These are phyloP conservation scores for Hemicentrotus pulcherrimus DNA, from an alignment of 35 echinoderm and acorn worm genomes.

Conservation along the genomic window DNA sequence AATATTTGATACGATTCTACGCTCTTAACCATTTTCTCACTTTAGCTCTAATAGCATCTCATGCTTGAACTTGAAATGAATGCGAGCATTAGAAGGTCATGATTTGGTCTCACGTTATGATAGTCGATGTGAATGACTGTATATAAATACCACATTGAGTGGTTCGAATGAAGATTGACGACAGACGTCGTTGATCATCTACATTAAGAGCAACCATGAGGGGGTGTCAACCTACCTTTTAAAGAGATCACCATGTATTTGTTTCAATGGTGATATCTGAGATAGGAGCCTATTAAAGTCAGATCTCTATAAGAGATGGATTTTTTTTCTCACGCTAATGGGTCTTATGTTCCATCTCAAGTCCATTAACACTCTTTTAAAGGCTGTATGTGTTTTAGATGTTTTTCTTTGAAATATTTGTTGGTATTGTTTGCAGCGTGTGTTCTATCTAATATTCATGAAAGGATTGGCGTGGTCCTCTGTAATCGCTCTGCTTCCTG, in stretches of 20 bases:
- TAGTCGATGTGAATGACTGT: neutral
- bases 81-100: neutral
- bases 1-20: too few species aligned
- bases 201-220: neutral
- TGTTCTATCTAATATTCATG: too few species aligned
- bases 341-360: too few species aligned
- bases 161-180: neutral
- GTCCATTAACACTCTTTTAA: too few species aligned
- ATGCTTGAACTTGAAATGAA: neutral
- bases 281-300: neutral
- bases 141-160: neutral
- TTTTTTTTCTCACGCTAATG: too few species aligned
- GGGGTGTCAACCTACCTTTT: neutral
- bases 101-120: neutral
- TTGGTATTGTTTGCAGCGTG: too few species aligned
- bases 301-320: neutral
- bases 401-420: too few species aligned
- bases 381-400: too few species aligned
- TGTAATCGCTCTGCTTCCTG: too few species aligned
- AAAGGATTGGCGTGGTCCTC: too few species aligned
- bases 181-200: neutral
- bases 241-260: neutral
- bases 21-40: too few species aligned
- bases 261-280: neutral
- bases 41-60: too few species aligned